phyloP scores from a whole-genome alignment of 2,797 vertebrate genomes.

The Typhlichthys eigenmanni region DNA sequence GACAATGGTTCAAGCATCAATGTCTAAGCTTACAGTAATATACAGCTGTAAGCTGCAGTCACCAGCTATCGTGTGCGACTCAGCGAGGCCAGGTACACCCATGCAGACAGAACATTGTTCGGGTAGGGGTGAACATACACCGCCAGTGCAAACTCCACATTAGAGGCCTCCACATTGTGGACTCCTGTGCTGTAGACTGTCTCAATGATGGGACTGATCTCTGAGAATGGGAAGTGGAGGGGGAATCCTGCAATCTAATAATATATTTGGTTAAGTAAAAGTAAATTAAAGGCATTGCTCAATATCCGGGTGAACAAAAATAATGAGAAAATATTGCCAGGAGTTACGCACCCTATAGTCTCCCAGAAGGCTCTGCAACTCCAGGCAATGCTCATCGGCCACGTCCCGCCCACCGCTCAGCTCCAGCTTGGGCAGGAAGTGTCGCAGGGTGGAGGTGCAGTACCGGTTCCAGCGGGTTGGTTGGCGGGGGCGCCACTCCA shows the following conservation, averaged over 20 bases:
- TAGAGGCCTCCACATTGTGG: conserved; percentile 84
- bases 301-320: background rate
- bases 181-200: conserved; percentile 92
- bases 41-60: background rate
- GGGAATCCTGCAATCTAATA: conserved; percentile 93
- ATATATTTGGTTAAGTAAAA: conserved; percentile 9
- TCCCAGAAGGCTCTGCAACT: conserved; percentile 89
- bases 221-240: conserved; percentile 90
- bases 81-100: conserved; percentile 95
- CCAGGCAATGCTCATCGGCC: conserved; percentile 85
- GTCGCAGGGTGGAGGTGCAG: conserved; percentile 87
- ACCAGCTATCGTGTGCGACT: conserved; percentile 71
- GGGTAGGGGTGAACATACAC: conserved; percentile 94
- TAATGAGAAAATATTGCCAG: background rate
- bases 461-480: conserved; percentile 96
- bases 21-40: background rate
- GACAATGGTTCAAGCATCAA: background rate
- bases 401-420: conserved; percentile 80
- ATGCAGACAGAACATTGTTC: conserved; percentile 89
- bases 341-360: conserved; percentile 83
- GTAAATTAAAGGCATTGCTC: background rate
- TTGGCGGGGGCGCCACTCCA: conserved; percentile 93
- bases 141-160: conserved; percentile 91
- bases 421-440: conserved; percentile 91
- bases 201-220: conserved; percentile 87